Evolutionary conservation across 1,140 invertebrate species (phyloP).

Genomic region (Gryon sp.): DNA sequence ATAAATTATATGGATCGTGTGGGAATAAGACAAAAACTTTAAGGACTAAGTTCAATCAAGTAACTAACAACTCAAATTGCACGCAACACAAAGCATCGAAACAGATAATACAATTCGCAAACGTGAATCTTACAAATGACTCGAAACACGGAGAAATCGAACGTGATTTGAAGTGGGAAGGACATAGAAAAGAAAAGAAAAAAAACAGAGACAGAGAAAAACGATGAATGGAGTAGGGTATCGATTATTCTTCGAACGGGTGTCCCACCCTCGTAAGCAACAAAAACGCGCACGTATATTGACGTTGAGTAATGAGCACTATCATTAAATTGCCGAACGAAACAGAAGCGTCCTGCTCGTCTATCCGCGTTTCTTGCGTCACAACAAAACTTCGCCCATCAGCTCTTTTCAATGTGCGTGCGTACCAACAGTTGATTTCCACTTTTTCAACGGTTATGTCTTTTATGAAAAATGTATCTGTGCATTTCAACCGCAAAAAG

Average conservation of each 20-base stretch:
- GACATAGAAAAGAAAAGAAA: too few relatives aligned
- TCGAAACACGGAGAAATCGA: not conserved
- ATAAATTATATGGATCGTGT: slow-evolving; percentile 3
- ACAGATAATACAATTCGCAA: slow-evolving; percentile 56
- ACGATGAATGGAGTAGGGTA: slow-evolving; percentile 54
- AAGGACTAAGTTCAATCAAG: not conserved
- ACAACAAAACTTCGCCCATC: slow-evolving; percentile 16
- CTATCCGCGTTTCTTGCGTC: slow-evolving; percentile 8
- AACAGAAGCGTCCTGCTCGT: slow-evolving; percentile 32
- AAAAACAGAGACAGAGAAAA: slow-evolving; percentile 40
- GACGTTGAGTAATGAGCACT: slow-evolving; percentile 57
- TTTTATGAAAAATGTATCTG: too few relatives aligned
- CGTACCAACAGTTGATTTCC: too few relatives aligned
- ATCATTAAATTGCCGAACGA: slow-evolving; percentile 49
- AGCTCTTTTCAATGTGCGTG: slow-evolving; percentile 2
- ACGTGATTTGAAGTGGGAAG: slow-evolving; percentile 1
- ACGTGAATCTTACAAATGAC: slow-evolving; percentile 45
- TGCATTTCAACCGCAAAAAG: too few relatives aligned
- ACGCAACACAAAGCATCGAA: slow-evolving; percentile 26
- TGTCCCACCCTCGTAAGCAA: slow-evolving; percentile 36
- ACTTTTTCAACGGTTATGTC: too few relatives aligned
- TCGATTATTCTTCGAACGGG: slow-evolving; percentile 53
- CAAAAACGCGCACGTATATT: slow-evolving; percentile 47
- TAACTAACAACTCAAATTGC: slow-evolving; percentile 8
- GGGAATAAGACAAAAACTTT: slow-evolving; percentile 7